A percentile compares a stretch with the other conserved stretches of the same genome.
Evolutionary conservation across 2,888 invertebrate genomes (phyloP).

Genomic region (Cistogaster globosa): DNA sequence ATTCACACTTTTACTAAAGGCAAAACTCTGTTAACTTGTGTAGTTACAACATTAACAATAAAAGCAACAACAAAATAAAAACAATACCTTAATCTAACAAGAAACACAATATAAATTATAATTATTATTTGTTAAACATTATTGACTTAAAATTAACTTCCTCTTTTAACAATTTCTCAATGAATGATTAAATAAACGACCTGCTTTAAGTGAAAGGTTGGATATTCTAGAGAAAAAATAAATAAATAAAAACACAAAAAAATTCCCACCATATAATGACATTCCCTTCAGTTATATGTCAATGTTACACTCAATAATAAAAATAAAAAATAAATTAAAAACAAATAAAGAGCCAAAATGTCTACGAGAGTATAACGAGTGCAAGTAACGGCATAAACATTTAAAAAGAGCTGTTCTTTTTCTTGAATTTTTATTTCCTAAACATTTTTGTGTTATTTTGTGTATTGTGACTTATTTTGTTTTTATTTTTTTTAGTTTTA

Average conservation of each 20-base stretch:
- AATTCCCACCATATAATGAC: background rate
- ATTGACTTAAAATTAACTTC: slow-evolving; percentile 68
- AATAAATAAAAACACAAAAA: too few species aligned
- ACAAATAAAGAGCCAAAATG: slow-evolving; percentile 47
- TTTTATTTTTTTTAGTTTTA: slow-evolving; percentile 10
- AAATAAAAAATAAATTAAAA: too few species aligned
- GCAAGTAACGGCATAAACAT: slow-evolving; percentile 3
- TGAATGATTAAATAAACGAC: slow-evolving; percentile 2
- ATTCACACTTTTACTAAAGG: background rate
- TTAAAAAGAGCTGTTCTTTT: slow-evolving; percentile 27
- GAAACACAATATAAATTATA: slow-evolving; percentile 17
- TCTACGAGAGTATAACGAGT: slow-evolving; percentile 62
- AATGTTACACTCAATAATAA: too few species aligned
- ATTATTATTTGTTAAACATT: slow-evolving; percentile 63
- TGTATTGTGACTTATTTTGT: background rate
- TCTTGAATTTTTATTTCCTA: slow-evolving; percentile 25
- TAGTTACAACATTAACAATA: slow-evolving; percentile 14
- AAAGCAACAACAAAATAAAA: background rate
- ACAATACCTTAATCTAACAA: background rate
- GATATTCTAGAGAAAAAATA: background rate
- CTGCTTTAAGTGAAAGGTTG: background rate
- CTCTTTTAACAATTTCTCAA: slow-evolving; percentile 23
- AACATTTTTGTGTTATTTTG: slow-evolving; percentile 27
- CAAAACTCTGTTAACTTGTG: background rate
- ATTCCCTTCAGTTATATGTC: too few species aligned